Evolutionary conservation across 2,888 invertebrate species (phyloP).

Genomic region (Eretmocerus hayati): DNA sequence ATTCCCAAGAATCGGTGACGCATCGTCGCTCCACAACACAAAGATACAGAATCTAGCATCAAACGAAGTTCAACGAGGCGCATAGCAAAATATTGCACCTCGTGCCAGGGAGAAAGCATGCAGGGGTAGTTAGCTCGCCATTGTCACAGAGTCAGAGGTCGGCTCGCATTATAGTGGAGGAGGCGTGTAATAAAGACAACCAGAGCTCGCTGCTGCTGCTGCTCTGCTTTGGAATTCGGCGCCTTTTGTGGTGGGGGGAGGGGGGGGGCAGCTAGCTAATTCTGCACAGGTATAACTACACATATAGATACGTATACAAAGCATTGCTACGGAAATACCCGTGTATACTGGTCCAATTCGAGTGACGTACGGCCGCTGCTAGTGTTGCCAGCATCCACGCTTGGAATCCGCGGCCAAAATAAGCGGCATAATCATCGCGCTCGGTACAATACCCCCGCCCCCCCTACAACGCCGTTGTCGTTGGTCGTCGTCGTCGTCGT

Average conservation of each 20-base stretch:
- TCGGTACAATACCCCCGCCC: neutral
- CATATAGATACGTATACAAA: too few relatives aligned
- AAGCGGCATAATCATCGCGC: constrained; percentile 37
- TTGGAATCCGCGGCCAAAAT: constrained; percentile 20
- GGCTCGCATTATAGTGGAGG: too few relatives aligned
- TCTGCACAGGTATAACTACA: too few relatives aligned
- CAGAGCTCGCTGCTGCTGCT: constrained; percentile 7
- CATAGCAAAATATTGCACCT: too few relatives aligned
- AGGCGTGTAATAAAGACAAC: constrained; percentile 19
- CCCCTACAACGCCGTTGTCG: neutral
- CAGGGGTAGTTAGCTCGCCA: constrained; percentile 8
- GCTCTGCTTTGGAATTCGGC: constrained; percentile 16
- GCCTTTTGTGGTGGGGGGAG: constrained; percentile 32
- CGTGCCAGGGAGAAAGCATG: too few relatives aligned
- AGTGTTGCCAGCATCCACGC: constrained; percentile 28
- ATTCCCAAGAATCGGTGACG: too few relatives aligned
- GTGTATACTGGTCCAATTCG: constrained; percentile 37
- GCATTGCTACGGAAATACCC: too few relatives aligned
- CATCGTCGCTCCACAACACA: too few relatives aligned
- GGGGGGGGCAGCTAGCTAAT: too few relatives aligned
- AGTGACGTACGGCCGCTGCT: constrained; percentile 39
- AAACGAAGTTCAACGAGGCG: too few relatives aligned
- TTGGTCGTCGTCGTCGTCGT: neutral
- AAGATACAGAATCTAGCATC: too few relatives aligned
- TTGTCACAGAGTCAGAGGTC: neutral